A percentile compares a stretch with the other conserved stretches of the same genome.
phyloP scores from a whole-genome alignment of 2,888 invertebrate genomes.

The Clunio marinus region DNA sequence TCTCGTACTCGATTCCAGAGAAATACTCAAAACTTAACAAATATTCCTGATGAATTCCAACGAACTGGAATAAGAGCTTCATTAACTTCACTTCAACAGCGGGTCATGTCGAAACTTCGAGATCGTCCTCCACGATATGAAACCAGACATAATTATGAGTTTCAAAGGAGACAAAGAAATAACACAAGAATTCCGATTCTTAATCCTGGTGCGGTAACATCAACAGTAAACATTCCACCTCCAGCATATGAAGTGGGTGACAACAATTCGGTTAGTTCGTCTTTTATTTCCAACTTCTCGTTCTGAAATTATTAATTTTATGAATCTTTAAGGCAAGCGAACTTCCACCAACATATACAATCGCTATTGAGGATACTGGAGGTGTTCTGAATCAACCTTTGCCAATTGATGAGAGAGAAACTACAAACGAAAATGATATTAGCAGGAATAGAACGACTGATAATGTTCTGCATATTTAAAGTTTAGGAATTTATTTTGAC shows the following conservation, averaged over 20 bases:
- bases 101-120: conserved; percentile 42
- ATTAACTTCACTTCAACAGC: conserved; percentile 43
- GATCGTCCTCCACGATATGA: conserved; percentile 44
- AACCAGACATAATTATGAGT: conserved; percentile 39
- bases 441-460: conserved; percentile 5
- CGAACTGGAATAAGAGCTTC: conserved; percentile 42
- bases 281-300: no score
- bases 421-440: conserved; percentile 1
- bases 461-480: conserved; percentile 16
- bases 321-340: conserved; percentile 9
- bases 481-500: not conserved
- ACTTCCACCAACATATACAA: conserved; percentile 27
- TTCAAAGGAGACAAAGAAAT: conserved; percentile 16
- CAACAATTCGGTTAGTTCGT: not conserved
- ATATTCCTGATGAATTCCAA: conserved; percentile 38
- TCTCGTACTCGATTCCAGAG: conserved; percentile 32
- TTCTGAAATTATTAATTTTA: not conserved
- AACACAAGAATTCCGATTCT: not conserved
- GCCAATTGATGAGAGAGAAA: not conserved
- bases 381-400: conserved; percentile 18
- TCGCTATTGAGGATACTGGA: conserved; percentile 1
- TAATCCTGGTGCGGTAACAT: conserved; percentile 2
- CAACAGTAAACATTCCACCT: not conserved
- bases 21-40: not conserved
- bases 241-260: conserved; percentile 20